Conservation (phyloP, 2,888 invertebrate species). For the Endotricha flammealis region DNA sequence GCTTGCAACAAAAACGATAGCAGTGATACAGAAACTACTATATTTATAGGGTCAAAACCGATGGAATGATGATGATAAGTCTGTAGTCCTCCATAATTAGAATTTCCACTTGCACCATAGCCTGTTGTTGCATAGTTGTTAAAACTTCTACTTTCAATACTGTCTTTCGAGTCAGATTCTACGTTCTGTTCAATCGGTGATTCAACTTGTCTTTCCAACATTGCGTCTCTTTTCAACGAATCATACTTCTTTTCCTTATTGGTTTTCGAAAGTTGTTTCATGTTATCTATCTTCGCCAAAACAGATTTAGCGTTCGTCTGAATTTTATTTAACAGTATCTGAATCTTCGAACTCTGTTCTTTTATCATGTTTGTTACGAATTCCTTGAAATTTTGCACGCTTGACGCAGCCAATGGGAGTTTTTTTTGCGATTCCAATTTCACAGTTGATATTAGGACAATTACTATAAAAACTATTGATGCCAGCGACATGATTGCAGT, state of each 20-base stretch:
- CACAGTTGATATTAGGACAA: slow-evolving; percentile 42
- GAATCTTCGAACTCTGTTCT: slow-evolving; percentile 61
- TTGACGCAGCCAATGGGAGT: slow-evolving; percentile 25
- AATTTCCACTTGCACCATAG: slow-evolving; percentile 49
- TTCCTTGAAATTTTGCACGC: slow-evolving; percentile 51
- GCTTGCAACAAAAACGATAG: slow-evolving; percentile 68
- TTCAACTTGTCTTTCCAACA: slow-evolving; percentile 48
- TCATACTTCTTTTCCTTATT: slow-evolving; percentile 19
- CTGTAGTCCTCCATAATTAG: slow-evolving; percentile 40
- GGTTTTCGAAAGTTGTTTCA: slow-evolving; percentile 36
- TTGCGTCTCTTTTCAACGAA: slow-evolving; percentile 12
- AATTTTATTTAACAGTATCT: slow-evolving; percentile 53
- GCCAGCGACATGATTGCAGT: slow-evolving; percentile 53
- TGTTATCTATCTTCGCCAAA: slow-evolving; percentile 49
- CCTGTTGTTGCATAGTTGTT: slow-evolving; percentile 46
- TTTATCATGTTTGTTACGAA: slow-evolving; percentile 54
- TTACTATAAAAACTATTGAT: slow-evolving; percentile 43
- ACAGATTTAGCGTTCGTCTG: slow-evolving; percentile 59
- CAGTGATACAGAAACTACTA: slow-evolving; percentile 66
- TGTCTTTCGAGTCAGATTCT: slow-evolving; percentile 25
- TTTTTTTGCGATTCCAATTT: slow-evolving; percentile 42
- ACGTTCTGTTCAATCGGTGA: slow-evolving; percentile 38
- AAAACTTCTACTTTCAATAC: slow-evolving; percentile 45
- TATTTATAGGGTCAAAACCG: slow-evolving; percentile 73
- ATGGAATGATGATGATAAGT: slow-evolving; percentile 72